Evolutionary conservation across 2,113 vertebrate species (phyloP), one percentile per base, ranked within the genome.

Genomic region (Chiloscyllium plagiosum): DNA sequence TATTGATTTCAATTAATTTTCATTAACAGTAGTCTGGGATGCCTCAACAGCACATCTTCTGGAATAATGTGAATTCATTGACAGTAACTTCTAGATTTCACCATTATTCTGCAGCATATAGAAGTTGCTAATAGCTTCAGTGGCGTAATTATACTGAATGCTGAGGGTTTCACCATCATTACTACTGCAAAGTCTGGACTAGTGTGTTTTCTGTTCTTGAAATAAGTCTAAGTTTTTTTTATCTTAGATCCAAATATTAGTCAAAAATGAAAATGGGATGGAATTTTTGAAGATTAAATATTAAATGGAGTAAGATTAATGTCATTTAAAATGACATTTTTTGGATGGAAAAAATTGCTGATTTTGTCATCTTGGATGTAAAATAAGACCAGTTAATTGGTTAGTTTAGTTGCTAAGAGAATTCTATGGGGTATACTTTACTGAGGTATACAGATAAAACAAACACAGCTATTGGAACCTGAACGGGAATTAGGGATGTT

Each of bases 401-500:
- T 72, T 95, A 47, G 47, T 61, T 95, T 95, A 42, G 56, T 93
- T n/a, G 61, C 33, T 66, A 19, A 33, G 26, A 29, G 3, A 90
- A 65, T 90, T 90, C 52, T 56, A 19, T 90, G 33, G 89, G 33
- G 56, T 65, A 66, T 66, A 33, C 65, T 93, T 93, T 93, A 66
- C 13, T 17, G 89, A 66, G 52, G 61, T 66, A n/a, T 93, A 8
- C 15, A 22, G 19, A 93, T 66, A 93, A 93, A 37, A 66, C 17
- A 17, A 83, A 83, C 42, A 42, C 80, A 83, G 17, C 80, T 83
- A 20, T 66, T 93, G 22, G n/a, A 66, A 5, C 66, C 66, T n/a
- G 61, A 92, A n/a, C 29, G 65, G 33, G 56, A 66, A 92, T 93
- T 93, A 65, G 15, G 61, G n/a, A 93, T 66, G n/a, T 93, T 93